Conservation (phyloP, 2,113 vertebrate species). For the Pelodiscus sinensis region DNA sequence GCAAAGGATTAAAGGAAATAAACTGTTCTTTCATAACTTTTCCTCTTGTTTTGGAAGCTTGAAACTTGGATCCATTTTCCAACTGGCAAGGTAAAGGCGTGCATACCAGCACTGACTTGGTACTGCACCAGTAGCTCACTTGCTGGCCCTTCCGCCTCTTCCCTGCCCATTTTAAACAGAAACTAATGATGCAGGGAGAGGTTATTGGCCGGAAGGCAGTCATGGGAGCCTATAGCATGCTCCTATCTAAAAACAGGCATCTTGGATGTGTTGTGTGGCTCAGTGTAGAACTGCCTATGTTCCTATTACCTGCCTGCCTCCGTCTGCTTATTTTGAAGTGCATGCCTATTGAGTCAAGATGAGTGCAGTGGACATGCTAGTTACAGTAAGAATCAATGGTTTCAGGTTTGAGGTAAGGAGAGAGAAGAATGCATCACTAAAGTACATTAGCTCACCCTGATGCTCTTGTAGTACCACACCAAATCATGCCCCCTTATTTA, state of each 20-base stretch:
- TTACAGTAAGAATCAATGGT: not conserved
- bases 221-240: not conserved
- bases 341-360: not conserved
- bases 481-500: not conserved
- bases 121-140: not conserved
- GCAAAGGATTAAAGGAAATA: not conserved
- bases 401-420: not conserved
- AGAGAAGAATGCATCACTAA: not conserved
- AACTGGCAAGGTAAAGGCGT: not conserved
- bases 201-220: not conserved
- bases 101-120: not conserved
- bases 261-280: not conserved
- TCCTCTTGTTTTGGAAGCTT: not conserved
- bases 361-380: not conserved
- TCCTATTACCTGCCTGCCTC: not conserved
- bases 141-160: not conserved
- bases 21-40: not conserved
- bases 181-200: not conserved
- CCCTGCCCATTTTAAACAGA: not conserved
- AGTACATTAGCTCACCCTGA: not conserved
- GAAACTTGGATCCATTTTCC: not conserved
- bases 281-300: not conserved
- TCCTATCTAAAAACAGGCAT: not conserved
- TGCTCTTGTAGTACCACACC: not conserved
- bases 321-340: not conserved